Conservation (phyloP, 1,140 invertebrate species). For the Drosophila malerkotliana region DNA sequence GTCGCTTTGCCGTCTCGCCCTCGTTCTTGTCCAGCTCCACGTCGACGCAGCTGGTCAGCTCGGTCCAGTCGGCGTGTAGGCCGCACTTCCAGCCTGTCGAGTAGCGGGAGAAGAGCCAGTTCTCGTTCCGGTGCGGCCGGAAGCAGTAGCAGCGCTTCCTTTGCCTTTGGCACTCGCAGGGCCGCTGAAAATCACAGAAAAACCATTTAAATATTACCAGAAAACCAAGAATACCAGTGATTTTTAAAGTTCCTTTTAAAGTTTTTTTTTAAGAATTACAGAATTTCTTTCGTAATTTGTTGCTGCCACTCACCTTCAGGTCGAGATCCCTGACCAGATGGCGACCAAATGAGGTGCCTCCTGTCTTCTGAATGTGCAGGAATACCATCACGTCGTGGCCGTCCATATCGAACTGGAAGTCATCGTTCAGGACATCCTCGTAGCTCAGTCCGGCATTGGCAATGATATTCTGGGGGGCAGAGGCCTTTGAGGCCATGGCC, state of each 20-base stretch:
- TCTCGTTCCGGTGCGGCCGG: conserved; percentile 93
- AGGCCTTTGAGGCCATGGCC: conserved; percentile 58
- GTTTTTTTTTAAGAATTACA: too few species aligned
- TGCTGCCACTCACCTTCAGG: conserved; percentile 86
- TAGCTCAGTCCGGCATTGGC: conserved; percentile 88
- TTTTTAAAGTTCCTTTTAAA: too few species aligned
- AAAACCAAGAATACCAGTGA: too few species aligned
- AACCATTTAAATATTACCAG: not conserved
- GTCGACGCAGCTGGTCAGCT: conserved; percentile 95
- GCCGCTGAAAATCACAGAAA: conserved; percentile 85
- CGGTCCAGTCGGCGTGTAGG: conserved; percentile 99
- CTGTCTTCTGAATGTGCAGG: conserved; percentile 97
- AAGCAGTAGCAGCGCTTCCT: conserved; percentile 96
- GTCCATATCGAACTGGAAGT: conserved; percentile 94
- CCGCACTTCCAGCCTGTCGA: conserved; percentile 99
- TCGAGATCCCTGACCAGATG: conserved; percentile 97
- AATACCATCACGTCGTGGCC: conserved; percentile 98
- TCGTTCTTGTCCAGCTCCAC: conserved; percentile 94
- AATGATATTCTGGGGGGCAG: conserved; percentile 77
- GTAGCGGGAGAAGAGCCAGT: conserved; percentile 99
- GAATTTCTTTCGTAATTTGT: too few species aligned
- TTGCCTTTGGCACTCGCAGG: conserved; percentile 93
- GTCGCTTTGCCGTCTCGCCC: conserved; percentile 90
- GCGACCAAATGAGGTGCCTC: conserved; percentile 96
- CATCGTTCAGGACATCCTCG: conserved; percentile 93